phyloP scores from a whole-genome alignment of 2,797 vertebrate genomes.

The Pipistrellus pipistrellus region DNA sequence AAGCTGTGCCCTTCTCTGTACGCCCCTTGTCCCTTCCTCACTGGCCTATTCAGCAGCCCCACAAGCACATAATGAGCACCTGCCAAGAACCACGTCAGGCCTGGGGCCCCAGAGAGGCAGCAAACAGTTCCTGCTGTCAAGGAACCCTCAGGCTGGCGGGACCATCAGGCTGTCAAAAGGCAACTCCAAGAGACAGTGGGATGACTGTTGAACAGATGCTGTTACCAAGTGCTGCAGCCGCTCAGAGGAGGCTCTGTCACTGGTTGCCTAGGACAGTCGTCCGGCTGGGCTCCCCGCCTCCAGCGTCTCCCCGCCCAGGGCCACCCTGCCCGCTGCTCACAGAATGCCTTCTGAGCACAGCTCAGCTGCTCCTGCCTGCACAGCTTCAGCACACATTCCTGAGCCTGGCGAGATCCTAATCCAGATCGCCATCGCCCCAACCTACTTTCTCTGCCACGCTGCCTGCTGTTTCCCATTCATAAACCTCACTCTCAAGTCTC shows the following conservation, averaged over 20 bases:
- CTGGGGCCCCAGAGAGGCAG: constrained; percentile 59
- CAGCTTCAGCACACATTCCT: neutral
- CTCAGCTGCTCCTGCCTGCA: neutral
- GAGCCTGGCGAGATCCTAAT: neutral
- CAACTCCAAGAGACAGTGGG: constrained; percentile 6
- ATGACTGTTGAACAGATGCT: constrained; percentile 64
- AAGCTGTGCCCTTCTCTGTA: constrained; percentile 52
- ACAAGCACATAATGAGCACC: constrained; percentile 74
- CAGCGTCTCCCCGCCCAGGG: neutral
- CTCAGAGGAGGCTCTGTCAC: neutral
- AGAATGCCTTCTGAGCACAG: constrained; percentile 34
- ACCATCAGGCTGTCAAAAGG: constrained; percentile 44
- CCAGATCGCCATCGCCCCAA: neutral
- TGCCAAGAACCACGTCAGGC: constrained; percentile 74
- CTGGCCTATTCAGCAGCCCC: constrained; percentile 76
- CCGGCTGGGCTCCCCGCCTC: neutral
- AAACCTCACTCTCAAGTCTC: neutral
- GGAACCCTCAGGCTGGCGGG: constrained; percentile 31
- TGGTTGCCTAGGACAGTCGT: neutral
- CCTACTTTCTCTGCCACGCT: neutral
- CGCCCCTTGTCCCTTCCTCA: constrained; percentile 49
- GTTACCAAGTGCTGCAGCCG: constrained; percentile 42
- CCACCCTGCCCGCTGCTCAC: neutral
- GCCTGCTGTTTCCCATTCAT: neutral
- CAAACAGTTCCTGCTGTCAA: constrained; percentile 67